Evolutionary conservation across 2,888 invertebrate genomes (phyloP), one percentile per base, ranked within the genome.

Genomic region (Caenorhabditis macrosperma): DNA sequence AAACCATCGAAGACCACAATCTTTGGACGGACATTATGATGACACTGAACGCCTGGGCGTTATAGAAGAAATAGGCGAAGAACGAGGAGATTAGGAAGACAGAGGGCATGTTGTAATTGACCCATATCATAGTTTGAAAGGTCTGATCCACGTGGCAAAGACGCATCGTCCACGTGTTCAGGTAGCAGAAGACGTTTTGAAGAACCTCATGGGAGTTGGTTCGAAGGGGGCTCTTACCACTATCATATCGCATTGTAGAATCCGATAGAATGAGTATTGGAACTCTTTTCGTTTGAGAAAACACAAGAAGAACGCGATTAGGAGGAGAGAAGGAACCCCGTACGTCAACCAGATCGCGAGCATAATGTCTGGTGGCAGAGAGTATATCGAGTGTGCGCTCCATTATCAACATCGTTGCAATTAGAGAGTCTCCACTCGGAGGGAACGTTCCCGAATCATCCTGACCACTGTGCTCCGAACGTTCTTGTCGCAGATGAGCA

Each of bases 121-220:
- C 24, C 38, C 35, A 38, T 3, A 38, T 22, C 57, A 57, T 57
- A 3, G n/a, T 15, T 22, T 4, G 12, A 2, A 35, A 3, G 2
- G 55, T 55, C 3, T 35, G 15, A 7, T 55, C 35, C 30, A 30
- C 35, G 15, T 57, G 22, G 15, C 38, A 57, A 9, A 57, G 15
- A 1, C 57, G 33, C 6, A 7, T 2, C 10, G 35, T 24, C 72
- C 72, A 72, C 0, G 72, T 63, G 38, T 72, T 72, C 17, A 63
- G n/a, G 26, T 72, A 72, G 48, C 72, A 72, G 35, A 55, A n/a
- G 20, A 72, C 35, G 24, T 72, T 72, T 57, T 55, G 63, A 22
- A 64, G 7, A 1, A 1, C 0, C 2, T 12, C 17, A 4, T n/a
- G 44, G 44, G 24, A 1, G 15, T 12, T 0, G 30, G 17, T 2